Conservation (phyloP, 2,888 invertebrate species). For the Carterocephalus palaemon region DNA sequence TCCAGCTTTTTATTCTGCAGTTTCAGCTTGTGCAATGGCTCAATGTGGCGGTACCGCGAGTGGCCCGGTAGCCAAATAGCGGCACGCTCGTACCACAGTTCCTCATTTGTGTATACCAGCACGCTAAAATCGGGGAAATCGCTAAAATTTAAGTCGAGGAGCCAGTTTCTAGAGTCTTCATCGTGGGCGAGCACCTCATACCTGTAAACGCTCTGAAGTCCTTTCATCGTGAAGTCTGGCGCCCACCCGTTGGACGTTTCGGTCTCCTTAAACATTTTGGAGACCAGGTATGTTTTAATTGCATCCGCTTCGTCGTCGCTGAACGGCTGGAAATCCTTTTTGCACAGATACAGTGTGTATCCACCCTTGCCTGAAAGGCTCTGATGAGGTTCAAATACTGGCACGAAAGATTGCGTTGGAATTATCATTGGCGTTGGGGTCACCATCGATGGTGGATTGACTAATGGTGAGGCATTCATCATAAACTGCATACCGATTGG, state of each 20-base stretch:
- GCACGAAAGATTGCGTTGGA: conserved; percentile 27
- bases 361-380: conserved; percentile 31
- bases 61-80: conserved; percentile 69
- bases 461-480: not conserved
- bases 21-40: conserved; percentile 57
- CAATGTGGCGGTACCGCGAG: conserved; percentile 49
- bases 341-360: conserved; percentile 56
- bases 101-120: conserved; percentile 61
- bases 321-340: conserved; percentile 59
- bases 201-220: conserved; percentile 50
- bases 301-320: conserved; percentile 43
- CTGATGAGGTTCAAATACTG: conserved; percentile 13
- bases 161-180: conserved; percentile 54
- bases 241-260: conserved; percentile 49
- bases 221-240: conserved; percentile 57
- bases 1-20: conserved; percentile 56
- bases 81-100: conserved; percentile 67
- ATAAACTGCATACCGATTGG: not conserved
- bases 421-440: conserved; percentile 32
- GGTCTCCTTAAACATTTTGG: conserved; percentile 48
- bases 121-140: conserved; percentile 51
- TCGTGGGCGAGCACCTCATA: conserved; percentile 59
- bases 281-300: conserved; percentile 52
- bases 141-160: conserved; percentile 54
- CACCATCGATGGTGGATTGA: conserved; percentile 20